Conservation (phyloP, 2,797 vertebrate species). For the Vespertilio murinus region DNA sequence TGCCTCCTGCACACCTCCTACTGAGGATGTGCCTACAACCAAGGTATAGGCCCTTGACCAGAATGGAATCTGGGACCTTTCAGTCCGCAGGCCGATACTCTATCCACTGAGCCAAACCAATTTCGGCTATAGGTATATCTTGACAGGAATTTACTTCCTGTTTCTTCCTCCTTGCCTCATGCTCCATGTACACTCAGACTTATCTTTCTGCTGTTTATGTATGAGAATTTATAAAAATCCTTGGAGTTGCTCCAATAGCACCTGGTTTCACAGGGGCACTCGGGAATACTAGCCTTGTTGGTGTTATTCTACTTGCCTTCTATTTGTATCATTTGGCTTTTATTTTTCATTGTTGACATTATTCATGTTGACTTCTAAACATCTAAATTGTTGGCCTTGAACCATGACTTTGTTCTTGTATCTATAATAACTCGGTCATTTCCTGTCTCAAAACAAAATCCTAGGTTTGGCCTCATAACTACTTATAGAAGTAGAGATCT, state of each 20-base stretch:
- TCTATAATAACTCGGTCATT: background rate
- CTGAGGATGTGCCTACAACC: no score
- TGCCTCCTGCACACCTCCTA: no score
- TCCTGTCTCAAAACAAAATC: background rate
- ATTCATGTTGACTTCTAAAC: background rate
- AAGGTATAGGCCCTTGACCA: no score
- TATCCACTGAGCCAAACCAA: no score
- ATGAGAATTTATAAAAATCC: background rate
- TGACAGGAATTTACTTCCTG: background rate
- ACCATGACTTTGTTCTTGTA: background rate
- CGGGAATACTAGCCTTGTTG: background rate
- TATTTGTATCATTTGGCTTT: background rate
- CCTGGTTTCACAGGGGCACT: accelerated
- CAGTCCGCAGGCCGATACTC: no score
- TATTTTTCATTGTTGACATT: background rate
- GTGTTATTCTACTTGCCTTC: background rate
- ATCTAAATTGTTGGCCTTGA: background rate
- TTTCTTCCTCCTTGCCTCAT: background rate
- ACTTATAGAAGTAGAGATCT: background rate
- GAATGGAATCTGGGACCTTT: no score
- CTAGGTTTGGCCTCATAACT: background rate
- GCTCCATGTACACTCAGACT: background rate
- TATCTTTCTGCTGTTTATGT: background rate
- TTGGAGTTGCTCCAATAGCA: background rate
- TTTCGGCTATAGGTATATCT: no score